A percentile compares a stretch with the other conserved stretches of the same genome.
These are phyloP conservation scores for Numenius phaeopus DNA, from an alignment of 2,797 vertebrate species.

Conservation along the genomic window DNA sequence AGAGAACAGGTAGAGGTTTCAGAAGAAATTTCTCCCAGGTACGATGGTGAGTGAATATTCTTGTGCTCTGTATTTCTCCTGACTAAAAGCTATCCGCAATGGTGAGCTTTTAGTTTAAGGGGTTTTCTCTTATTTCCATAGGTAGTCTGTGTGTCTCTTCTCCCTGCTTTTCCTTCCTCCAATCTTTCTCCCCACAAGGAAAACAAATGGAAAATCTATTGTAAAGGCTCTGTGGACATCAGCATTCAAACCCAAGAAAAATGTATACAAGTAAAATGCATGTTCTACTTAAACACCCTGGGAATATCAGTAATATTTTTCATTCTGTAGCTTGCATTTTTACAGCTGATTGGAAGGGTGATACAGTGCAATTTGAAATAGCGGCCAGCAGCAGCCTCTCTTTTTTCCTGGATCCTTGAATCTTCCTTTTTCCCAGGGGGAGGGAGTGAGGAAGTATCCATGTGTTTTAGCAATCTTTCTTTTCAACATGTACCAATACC, in stretches of 20 bases:
- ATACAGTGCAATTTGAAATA: not conserved
- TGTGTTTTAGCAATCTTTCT: not conserved
- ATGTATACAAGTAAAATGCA: not conserved
- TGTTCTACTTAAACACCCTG: not conserved
- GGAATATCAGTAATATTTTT: conserved; percentile 37
- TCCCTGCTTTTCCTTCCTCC: not conserved
- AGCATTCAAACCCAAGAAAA: conserved; percentile 12
- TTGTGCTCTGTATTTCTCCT: not conserved
- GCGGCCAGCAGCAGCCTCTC: not conserved
- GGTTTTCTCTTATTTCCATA: not conserved
- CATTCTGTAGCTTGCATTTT: conserved; percentile 5
- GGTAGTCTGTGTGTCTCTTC: not conserved
- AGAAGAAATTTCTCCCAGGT: not conserved
- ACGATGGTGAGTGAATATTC: not conserved
- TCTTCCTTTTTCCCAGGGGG: not conserved
- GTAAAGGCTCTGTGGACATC: not conserved
- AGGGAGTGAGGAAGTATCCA: not conserved
- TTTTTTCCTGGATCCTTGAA: not conserved
- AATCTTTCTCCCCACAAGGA: not conserved
- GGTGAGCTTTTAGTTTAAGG: not conserved
- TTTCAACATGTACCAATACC: not conserved
- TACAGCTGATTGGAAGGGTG: not conserved
- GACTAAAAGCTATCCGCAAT: not conserved
- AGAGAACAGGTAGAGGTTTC: not conserved
- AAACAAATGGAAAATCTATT: conserved; percentile 1